Conservation (phyloP, 1,140 invertebrate species). For the Glossosoma conforme region DNA sequence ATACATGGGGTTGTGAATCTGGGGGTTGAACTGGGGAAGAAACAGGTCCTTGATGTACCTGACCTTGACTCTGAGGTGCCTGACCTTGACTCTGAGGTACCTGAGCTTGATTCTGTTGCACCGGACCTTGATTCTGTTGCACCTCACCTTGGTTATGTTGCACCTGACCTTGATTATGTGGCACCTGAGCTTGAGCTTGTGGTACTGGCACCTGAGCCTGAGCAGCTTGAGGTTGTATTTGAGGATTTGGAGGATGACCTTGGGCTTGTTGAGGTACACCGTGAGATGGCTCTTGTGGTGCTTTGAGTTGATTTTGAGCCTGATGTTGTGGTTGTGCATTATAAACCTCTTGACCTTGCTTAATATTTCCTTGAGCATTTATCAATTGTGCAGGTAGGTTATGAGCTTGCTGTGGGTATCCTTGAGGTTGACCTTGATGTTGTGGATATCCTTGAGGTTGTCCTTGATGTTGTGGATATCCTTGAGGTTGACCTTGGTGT, state of each 20-base stretch:
- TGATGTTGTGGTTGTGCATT: slow-evolving; percentile 33
- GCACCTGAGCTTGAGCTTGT: slow-evolving; percentile 28
- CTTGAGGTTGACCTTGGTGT: slow-evolving; percentile 16
- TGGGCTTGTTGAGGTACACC: slow-evolving; percentile 9
- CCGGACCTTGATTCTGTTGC: slow-evolving; percentile 30
- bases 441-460: slow-evolving; percentile 35
- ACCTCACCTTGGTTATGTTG: slow-evolving; percentile 29
- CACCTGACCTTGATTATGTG: slow-evolving; percentile 15
- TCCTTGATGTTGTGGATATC: slow-evolving; percentile 11
- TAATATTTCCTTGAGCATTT: too few relatives aligned
- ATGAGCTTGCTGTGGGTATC: slow-evolving; percentile 29
- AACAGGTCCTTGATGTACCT: slow-evolving; percentile 24
- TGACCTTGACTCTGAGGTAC: slow-evolving; percentile 20
- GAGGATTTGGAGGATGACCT: slow-evolving; percentile 13
- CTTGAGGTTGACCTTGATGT: slow-evolving; percentile 34
- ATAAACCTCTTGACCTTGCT: too few relatives aligned
- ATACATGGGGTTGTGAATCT: too few relatives aligned
- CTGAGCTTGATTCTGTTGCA: slow-evolving; percentile 14
- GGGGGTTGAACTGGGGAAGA: too few relatives aligned
- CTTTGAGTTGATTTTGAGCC: slow-evolving; percentile 29
- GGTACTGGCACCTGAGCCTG: slow-evolving; percentile 5
- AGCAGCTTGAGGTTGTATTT: too few relatives aligned
- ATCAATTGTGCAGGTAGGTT: slow-evolving; percentile 33
- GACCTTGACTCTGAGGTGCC: neutral
- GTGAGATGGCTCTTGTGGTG: slow-evolving; percentile 12